Conservation (phyloP, 2,113 vertebrate genomes). For the Murina feae region DNA sequence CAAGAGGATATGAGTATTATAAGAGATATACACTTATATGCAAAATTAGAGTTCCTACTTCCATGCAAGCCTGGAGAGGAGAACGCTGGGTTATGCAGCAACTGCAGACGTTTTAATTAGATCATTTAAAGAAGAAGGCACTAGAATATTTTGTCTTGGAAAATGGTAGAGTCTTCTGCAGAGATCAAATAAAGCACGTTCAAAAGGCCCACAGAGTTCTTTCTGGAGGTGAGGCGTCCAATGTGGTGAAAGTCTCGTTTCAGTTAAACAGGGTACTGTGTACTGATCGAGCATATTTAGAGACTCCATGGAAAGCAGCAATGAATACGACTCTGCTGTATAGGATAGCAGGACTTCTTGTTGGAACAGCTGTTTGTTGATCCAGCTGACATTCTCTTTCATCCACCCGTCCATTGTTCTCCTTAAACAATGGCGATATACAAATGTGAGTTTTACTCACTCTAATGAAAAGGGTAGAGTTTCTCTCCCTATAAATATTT, state of each 20-base stretch:
- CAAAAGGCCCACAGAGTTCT: not conserved
- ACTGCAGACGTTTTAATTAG: not conserved
- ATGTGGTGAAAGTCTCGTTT: not conserved
- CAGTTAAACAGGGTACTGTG: not conserved
- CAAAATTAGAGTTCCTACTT: not conserved
- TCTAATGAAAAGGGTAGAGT: conserved; percentile 72
- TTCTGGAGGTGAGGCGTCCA: not conserved
- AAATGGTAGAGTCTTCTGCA: not conserved
- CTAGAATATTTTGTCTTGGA: not conserved
- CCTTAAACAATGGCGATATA: conserved; percentile 46
- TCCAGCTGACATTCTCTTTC: conserved; percentile 69
- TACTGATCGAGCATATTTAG: not conserved
- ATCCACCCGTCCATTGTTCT: conserved; percentile 68
- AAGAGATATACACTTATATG: not conserved
- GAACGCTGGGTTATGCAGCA: not conserved
- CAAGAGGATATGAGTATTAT: not conserved
- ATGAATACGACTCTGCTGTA: not conserved
- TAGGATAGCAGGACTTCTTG: conserved; percentile 35
- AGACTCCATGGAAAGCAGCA: conserved; percentile 20
- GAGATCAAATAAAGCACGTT: not conserved
- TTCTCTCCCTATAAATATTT: conserved; percentile 75
- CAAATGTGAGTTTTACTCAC: conserved; percentile 66
- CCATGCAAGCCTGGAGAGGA: not conserved
- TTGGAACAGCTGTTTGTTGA: conserved; percentile 71
- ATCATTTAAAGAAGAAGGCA: not conserved